Base-by-base conservation (phyloP, 1,140 invertebrate species). In the Oreohelix idahoensis region DNA sequence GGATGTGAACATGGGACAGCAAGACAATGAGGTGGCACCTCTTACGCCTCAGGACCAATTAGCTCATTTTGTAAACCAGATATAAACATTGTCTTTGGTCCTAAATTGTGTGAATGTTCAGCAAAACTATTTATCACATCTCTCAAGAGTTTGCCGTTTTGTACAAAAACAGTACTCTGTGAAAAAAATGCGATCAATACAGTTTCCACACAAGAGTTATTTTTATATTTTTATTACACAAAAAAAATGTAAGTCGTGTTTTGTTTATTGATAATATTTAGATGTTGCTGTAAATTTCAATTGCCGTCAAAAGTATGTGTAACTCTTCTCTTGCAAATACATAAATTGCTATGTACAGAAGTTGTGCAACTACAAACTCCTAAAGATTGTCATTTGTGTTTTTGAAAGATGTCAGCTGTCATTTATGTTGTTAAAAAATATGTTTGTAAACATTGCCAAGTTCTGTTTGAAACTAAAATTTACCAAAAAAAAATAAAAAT, bases 1-100 rank as follows among this genome's bases (percentile, higher is more conserved):
- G 73, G 89, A 90, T 83, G 83, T 90, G 78, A 83, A 78, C 35
- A 86, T 88, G 81, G 81, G 87, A 42, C 87, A 87, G 84, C 89
- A 88, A 69, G 89, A 92, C 79, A 83, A 76, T 84, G 88, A 90
- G 79, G 87, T 91, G 81, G 85, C 87, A 79, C 87, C 88, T 63
- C 82, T 91, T 42, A 88, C 88, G 45, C 88, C 90, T 80, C 88
- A 90, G 83, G 91, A 92, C 86, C 88, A 91, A 79, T 85, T 92
- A 79, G 87, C 88, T 77, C 86, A 87, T 79, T 92, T 85, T 86
- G 90, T 91, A 35, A 90, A 91, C 39, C 89, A 87, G 39, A 91
- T 92, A 81, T 91, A 90, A n/a, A 86, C 84, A 88, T 77, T 83
- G 53, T 80, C 36, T 49, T 58, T 70, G 17, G 53, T 66, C 36